A percentile compares a stretch with the other conserved stretches of the same genome.
Conservation (phyloP, 2,797 vertebrate species). For the Argyrosomus regius region DNA sequence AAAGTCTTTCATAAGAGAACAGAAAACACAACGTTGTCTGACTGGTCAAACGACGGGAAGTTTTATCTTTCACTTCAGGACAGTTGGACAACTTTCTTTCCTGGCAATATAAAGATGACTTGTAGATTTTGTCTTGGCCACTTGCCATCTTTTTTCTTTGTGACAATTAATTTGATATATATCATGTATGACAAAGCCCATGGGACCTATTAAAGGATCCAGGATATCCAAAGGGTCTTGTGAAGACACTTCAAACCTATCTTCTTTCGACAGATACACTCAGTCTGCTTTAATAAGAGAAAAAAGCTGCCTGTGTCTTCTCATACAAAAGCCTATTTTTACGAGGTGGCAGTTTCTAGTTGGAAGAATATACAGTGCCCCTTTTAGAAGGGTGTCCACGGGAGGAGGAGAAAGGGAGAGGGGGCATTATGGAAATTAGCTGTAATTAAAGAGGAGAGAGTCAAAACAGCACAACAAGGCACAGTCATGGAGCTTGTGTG, state of each 20-base stretch:
- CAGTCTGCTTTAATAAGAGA: conserved; percentile 62
- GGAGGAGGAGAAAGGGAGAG: neutral
- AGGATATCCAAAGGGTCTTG: conserved; percentile 56
- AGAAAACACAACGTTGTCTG: neutral
- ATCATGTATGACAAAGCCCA: conserved; percentile 71
- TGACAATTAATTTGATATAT: conserved; percentile 78
- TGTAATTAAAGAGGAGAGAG: conserved; percentile 72
- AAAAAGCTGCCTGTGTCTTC: conserved; percentile 16
- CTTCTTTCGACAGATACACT: conserved; percentile 49
- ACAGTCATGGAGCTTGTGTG: conserved; percentile 49
- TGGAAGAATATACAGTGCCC: conserved; percentile 5
- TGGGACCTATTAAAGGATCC: conserved; percentile 67
- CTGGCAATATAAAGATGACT: conserved; percentile 40
- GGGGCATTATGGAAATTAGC: conserved; percentile 58
- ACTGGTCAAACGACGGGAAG: conserved; percentile 26
- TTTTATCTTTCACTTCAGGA: conserved; percentile 29
- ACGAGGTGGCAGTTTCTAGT: conserved; percentile 31
- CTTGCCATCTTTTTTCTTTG: conserved; percentile 33
- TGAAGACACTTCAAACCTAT: conserved; percentile 60
- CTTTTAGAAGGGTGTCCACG: conserved; percentile 4
- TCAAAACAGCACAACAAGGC: conserved; percentile 54
- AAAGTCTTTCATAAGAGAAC: neutral
- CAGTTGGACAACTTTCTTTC: conserved; percentile 33
- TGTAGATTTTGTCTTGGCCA: conserved; percentile 45
- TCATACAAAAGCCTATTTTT: conserved; percentile 35